Base-by-base conservation (phyloP, 2,888 invertebrate genomes). In the Diarsia dahlii region DNA sequence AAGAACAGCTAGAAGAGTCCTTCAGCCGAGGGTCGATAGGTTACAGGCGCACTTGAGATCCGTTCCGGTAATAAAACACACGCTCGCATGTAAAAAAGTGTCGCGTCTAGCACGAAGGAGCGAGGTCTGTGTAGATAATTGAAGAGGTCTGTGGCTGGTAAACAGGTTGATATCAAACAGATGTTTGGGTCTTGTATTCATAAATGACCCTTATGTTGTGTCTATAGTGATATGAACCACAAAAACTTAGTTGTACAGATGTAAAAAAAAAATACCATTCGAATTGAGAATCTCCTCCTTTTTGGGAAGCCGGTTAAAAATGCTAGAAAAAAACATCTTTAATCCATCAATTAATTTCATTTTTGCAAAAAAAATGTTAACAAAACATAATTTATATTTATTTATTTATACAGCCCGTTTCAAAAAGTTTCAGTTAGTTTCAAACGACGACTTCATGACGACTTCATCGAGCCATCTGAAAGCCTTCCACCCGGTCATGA, bases 1-100 rank as follows among this genome's bases (percentile, higher is more conserved):
- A 88, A 89, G 84, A 90, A 87, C 74, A 65, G 39, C 82, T 84
- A 84, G 85, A 85, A 89, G 89, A 67, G 89, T 71, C 78, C 88
- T 91, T 79, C 70, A 89, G 71, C 66, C 52, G 77, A 89, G 88
- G 74, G 87, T 79, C 90, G 88, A 89, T 89, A 88, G 86, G 87
- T 89, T 84, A 88, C 91, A 91, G 89, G 76, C 87, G 81, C 84
- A 83, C 93, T 93, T 84, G 89, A 91, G 82, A 93, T 93, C 90
- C 87, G 92, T 75, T 71, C 28, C 87, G 93, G 89, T 85, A 87
- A 91, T 93, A 93, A 93, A 93, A 92, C 89, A 91, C 93, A 93
- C 89, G 84, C 87, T 70, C 81, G 76, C 76, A 82, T 76, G 75
- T 89, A 94, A 95, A 95, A 95, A 94, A 93, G 88, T 88, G 83